A percentile compares a stretch with the other conserved stretches of the same genome.
Conservation (phyloP, 2,113 vertebrate species). For the Saccopteryx leptura region DNA sequence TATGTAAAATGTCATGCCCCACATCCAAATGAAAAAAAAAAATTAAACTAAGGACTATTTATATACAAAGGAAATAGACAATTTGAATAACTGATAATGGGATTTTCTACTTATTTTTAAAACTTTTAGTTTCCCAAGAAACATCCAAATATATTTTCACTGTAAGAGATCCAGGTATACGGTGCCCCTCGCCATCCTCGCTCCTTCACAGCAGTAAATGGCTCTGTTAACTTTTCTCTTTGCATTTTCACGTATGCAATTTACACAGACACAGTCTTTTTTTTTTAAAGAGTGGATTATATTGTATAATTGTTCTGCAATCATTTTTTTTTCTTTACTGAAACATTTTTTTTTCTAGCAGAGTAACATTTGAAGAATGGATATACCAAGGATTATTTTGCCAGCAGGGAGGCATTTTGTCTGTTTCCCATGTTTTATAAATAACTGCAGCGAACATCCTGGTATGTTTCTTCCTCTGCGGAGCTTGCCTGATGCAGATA, state of each 20-base stretch:
- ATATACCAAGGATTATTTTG: background rate
- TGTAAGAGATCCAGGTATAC: background rate
- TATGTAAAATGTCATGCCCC: background rate
- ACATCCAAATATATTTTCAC: background rate
- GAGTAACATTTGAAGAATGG: background rate
- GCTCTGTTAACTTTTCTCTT: background rate
- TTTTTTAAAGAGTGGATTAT: background rate
- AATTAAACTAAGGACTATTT: conserved; percentile 17
- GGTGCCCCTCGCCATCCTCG: background rate
- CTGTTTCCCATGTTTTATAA: background rate
- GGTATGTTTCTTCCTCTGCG: background rate
- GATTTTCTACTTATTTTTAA: conserved; percentile 12
- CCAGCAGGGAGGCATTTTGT: background rate
- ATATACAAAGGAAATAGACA: background rate
- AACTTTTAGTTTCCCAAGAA: conserved; percentile 32
- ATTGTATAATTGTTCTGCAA: background rate
- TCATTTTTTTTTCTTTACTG: too few relatives aligned
- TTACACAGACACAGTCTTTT: background rate
- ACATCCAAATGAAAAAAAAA: background rate
- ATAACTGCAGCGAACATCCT: background rate
- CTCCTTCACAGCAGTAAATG: background rate
- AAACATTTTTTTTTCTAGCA: background rate
- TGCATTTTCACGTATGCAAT: background rate
- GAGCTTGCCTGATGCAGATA: background rate
- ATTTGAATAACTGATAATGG: background rate